Base-by-base conservation (phyloP, 2,797 vertebrate genomes). In the Coregonus suidteri region DNA sequence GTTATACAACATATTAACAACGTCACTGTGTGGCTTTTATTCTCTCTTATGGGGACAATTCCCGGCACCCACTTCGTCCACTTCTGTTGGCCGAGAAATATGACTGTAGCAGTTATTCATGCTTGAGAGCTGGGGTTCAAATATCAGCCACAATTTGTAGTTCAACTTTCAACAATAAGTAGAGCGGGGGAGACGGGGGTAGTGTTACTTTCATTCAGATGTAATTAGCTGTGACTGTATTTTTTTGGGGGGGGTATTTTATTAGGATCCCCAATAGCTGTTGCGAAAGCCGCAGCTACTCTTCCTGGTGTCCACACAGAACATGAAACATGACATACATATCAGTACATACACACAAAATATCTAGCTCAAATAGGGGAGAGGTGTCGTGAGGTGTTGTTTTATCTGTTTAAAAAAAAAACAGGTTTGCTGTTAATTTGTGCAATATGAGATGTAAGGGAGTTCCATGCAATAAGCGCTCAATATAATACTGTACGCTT, bases 171-270 rank as follows among this genome's bases (percentile, higher is more conserved):
- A 2, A 64, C 30, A 20, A 25, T 1, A 47, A 47, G 41, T 20
- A 9, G n/a, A 20, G 56, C 18, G 59, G 59, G 20, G 20, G 41
- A 47, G 41, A 11, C 3, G 41, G 3, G 9, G 41, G 41, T 47
- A 47, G 65, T 11, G 62, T 65, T 65, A 31, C 7, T 9, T 69
- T n/a, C 54, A 79, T 73, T 76, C 51, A 67, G 76, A 54, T 75
- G 64, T 66, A 47, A 83, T 79, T 78, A 68, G 41, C 53, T 77
- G 73, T 51, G 5, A 79, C 52, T 68, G 37, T 69, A 34, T 70
- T 41, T 71, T 74, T 34, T 41, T 6, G 1, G 37, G 37, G 37
- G 1, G 37, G 37, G 37, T 7, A 41, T 41, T 41, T 41, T 41
- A 41, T 41, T 41, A 41, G 41, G 41, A 41, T 41, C 7, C 41